Base-by-base conservation (phyloP, 2,888 invertebrate species). In the Merodon equestris region DNA sequence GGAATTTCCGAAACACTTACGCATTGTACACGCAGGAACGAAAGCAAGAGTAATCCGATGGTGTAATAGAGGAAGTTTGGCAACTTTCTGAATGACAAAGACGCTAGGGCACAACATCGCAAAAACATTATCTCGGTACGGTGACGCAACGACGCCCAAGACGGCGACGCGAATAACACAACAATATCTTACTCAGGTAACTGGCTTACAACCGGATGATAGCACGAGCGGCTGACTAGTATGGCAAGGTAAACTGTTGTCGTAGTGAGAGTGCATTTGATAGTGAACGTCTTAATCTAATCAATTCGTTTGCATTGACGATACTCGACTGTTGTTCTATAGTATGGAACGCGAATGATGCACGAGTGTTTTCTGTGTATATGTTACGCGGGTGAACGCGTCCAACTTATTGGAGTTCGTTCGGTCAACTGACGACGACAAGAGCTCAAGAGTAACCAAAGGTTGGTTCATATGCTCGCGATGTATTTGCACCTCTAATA, bases 351-450 rank as follows among this genome's bases (percentile, higher is more conserved):
- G 27, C 27, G 7, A 2, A 27, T 7, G 7, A 27, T 27, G 27
- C n/a, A n/a, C 27, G 27, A 27, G 2, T 7, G 27, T 2, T 27
- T 27, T 27, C 27, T 27, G 7, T 27, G 7, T 2, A 27, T 27
- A 27, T 27, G 27, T 27, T 27, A 4, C 27, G 27, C 9, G 9
- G 1, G 19, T 27, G n/a, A 12, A 1, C 47, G 45, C 61, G 74
- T 70, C 79, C 56, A 50, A 58, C 54, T 68, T 60, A 63, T 56
- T 60, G 50, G 44, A 70, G 60, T 68, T 79, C 68, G 64, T 74
- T 54, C 40, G 54, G 54, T 64, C 45, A 56, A 79, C 77, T 79
- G 45, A 79, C 68, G 45, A 64, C 50, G 18, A 34, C 14, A 36
- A 63, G 67, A 67, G 77, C 63, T 77, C 72, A 60, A 72, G 72